A percentile compares a stretch with the other conserved stretches of the same genome.
Conservation (phyloP, 2,888 invertebrate species). For the Diogma glabrata region DNA sequence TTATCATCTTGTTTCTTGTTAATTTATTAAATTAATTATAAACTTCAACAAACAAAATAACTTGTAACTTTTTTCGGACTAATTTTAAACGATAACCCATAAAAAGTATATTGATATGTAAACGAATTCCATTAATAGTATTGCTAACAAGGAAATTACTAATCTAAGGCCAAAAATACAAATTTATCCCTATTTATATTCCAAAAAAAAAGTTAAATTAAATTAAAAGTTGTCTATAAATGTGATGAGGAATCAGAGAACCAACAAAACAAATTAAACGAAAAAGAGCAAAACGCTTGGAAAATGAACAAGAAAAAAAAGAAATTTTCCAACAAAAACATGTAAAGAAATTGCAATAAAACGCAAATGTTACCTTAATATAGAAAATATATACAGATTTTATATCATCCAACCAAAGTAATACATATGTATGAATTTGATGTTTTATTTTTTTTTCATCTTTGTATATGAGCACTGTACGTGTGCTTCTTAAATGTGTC, state of each 20-base stretch:
- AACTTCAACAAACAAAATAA: too few species aligned
- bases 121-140: too few species aligned
- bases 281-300: constrained; percentile 4
- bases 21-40: too few species aligned
- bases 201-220: constrained; percentile 2
- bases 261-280: constrained; percentile 4
- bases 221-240: constrained; percentile 7
- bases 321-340: constrained; percentile 16
- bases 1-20: too few species aligned
- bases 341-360: constrained; percentile 23
- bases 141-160: too few species aligned
- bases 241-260: neutral
- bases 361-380: constrained; percentile 23
- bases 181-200: too few species aligned
- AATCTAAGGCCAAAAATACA: too few species aligned
- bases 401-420: constrained; percentile 8
- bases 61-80: too few species aligned
- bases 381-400: constrained; percentile 17
- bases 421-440: neutral
- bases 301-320: constrained; percentile 7
- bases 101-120: too few species aligned
- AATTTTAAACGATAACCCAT: too few species aligned
- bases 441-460: neutral
- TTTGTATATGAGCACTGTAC: too few species aligned
- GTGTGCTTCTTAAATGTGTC: too few species aligned